Conservation (phyloP, 2,113 vertebrate species). For the Turnix velox region DNA sequence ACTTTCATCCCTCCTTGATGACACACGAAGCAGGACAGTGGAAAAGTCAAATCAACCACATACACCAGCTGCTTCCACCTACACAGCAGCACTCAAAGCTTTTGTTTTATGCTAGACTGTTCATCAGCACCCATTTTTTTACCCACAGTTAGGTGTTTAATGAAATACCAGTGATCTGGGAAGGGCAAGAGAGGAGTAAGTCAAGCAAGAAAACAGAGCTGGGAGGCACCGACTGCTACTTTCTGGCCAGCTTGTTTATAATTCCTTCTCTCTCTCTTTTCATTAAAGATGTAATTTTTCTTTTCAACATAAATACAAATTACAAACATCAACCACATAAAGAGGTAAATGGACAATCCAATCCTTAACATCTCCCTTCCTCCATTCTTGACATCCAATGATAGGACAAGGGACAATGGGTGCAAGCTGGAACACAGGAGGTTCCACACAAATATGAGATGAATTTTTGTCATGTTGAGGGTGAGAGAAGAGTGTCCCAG, state of each 20-base stretch:
- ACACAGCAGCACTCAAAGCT: background rate
- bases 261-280: background rate
- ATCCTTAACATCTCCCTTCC: background rate
- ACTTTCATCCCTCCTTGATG: background rate
- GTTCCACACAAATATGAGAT: too few relatives aligned
- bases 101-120: background rate
- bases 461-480: too few relatives aligned
- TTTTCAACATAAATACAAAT: background rate
- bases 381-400: too few relatives aligned
- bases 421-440: too few relatives aligned
- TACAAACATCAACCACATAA: background rate
- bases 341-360: background rate
- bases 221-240: background rate
- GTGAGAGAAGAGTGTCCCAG: too few relatives aligned
- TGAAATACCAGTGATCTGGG: background rate
- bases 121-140: fast-evolving
- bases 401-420: too few relatives aligned
- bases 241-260: background rate
- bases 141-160: background rate
- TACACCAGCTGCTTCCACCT: background rate
- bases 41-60: background rate
- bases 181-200: background rate
- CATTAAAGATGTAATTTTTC: background rate
- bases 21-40: background rate
- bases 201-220: background rate